Evolutionary conservation across 2,113 vertebrate genomes (phyloP), one percentile per base, ranked within the genome.

Genomic region (Triplophysa rosa): DNA sequence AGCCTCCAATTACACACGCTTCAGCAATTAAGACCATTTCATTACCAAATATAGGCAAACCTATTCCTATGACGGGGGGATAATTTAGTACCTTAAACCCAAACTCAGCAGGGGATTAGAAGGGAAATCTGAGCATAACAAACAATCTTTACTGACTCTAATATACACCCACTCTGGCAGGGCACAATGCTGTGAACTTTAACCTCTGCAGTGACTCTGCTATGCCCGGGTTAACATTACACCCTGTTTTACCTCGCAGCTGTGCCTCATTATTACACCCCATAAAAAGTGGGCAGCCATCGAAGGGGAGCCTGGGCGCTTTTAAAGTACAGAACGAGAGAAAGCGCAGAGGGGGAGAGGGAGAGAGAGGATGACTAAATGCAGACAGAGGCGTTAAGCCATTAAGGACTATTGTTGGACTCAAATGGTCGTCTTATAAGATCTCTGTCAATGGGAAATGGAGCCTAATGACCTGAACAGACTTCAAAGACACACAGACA

Each of bases 191-290:
- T 74, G 71, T 89, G 95, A 94, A 94, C 95, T 94, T 87, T 95
- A 94, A 92, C 93, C 94, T 90, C 87, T 90, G 52, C 87, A 92
- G 91, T 95, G 93, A 95, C 90, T 86, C 87, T 90, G 89, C 86
- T 83, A 71, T 87, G 90, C 92, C 90, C 91, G 87, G 93, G 90
- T 91, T 94, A 94, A 94, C 84, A 79, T 94, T 93, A 93, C 86
- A 92, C 90, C 89, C 93, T 84, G 90, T 88, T 93, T 95, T 94
- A 93, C 91, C 93, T 87, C 93, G 94, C 96, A 98, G 95, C 95
- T 98, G 96, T 94, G 93, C 91, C 92, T 93, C 87, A 90, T 93
- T 93, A 92, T 93, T 90, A 94, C 85, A 80, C 88, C 91, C 90
- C 89, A 94, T 95, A 95, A 95, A 96, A 80, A 87, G 84, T 54